phyloP scores from a whole-genome alignment of 1,140 invertebrate genomes.

The Gryllus bimaculatus region DNA sequence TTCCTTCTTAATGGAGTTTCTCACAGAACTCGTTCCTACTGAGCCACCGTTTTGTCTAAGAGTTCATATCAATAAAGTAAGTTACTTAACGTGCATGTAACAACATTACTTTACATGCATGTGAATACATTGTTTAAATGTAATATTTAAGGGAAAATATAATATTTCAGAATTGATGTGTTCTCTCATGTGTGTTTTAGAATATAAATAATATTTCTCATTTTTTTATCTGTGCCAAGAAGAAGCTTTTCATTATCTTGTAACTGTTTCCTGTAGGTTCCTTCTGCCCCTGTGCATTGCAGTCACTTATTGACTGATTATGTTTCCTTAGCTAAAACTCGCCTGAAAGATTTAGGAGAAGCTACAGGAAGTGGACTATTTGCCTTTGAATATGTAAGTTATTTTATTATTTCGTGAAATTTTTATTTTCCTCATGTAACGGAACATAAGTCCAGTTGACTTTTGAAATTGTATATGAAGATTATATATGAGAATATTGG shows the following conservation, averaged over 20 bases:
- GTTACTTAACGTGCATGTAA: too few species aligned
- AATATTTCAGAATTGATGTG: background rate
- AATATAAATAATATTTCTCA: background rate
- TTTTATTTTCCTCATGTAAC: too few species aligned
- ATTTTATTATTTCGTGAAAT: background rate
- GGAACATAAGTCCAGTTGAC: too few species aligned
- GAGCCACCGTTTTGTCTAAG: slow-evolving; percentile 1
- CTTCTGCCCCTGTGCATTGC: background rate
- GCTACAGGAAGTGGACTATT: slow-evolving; percentile 3
- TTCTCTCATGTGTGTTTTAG: background rate
- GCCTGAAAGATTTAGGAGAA: slow-evolving; percentile 10
- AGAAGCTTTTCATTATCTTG: background rate
- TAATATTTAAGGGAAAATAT: background rate
- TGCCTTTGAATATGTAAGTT: slow-evolving; percentile 5
- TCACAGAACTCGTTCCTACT: slow-evolving; percentile 6
- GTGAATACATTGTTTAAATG: background rate
- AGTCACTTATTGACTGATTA: slow-evolving; percentile 2
- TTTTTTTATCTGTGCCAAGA: background rate
- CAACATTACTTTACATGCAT: too few species aligned
- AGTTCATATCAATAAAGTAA: slow-evolving; percentile 12
- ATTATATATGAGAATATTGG: too few species aligned
- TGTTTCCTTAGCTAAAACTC: slow-evolving; percentile 6
- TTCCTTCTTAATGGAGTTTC: background rate
- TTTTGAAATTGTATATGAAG: too few species aligned
- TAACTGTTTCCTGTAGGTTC: background rate